A percentile compares a stretch with the other conserved stretches of the same genome.
Evolutionary conservation across 2,888 invertebrate genomes (phyloP).

Genomic region (Peribatodes rhomboidaria): DNA sequence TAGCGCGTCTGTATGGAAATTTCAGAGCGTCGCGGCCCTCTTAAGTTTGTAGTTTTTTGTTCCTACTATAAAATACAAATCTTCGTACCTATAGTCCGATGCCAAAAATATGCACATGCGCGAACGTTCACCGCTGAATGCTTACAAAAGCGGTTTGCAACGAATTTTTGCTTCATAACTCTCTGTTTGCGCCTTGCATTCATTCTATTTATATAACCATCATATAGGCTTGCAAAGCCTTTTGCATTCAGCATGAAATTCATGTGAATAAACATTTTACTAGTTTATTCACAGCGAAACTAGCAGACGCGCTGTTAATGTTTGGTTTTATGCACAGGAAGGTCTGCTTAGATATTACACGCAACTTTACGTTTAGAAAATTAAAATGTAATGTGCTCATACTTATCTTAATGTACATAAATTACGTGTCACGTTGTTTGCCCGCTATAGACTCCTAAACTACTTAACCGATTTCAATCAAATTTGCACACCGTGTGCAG

Average conservation of each 20-base stretch:
- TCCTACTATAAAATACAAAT: too few relatives aligned
- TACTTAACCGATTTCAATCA: too few relatives aligned
- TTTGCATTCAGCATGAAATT: slow-evolving; percentile 61
- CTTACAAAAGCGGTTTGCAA: slow-evolving; percentile 53
- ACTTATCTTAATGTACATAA: too few relatives aligned
- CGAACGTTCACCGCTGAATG: slow-evolving; percentile 28
- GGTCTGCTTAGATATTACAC: slow-evolving; percentile 5
- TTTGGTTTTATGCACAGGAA: slow-evolving; percentile 11
- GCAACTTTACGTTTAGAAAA: not conserved
- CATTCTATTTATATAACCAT: slow-evolving; percentile 50
- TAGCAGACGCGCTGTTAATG: slow-evolving; percentile 10
- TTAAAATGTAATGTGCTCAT: not conserved
- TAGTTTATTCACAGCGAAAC: slow-evolving; percentile 35
- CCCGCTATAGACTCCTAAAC: too few relatives aligned
- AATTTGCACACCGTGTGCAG: too few relatives aligned
- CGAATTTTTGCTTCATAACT: slow-evolving; percentile 69
- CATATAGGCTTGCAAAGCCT: slow-evolving; percentile 59
- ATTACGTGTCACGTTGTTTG: too few relatives aligned
- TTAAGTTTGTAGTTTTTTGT: too few relatives aligned
- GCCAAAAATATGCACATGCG: slow-evolving; percentile 17
- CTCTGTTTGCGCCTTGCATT: slow-evolving; percentile 62
- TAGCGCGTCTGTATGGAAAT: too few relatives aligned
- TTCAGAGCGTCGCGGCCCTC: too few relatives aligned
- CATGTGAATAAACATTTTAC: slow-evolving; percentile 46
- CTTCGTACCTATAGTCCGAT: not conserved